phyloP scores from a whole-genome alignment of 2,113 vertebrate genomes.

The Grus americana region DNA sequence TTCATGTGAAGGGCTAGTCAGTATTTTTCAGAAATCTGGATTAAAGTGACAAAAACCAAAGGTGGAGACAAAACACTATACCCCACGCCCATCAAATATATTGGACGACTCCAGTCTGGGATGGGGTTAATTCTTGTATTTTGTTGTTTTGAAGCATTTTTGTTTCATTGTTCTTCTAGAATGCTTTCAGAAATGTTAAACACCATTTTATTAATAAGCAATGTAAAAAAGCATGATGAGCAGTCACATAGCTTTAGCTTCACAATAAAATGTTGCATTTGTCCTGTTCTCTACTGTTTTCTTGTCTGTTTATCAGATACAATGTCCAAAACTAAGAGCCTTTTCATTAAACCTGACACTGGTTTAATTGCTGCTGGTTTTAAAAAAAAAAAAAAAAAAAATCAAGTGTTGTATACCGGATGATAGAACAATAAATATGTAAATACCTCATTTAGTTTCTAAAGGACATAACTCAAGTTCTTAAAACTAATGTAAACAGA shows the following conservation, averaged over 20 bases:
- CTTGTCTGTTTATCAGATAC: slow-evolving; percentile 21
- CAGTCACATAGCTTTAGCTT: slow-evolving; percentile 52
- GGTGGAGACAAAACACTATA: neutral
- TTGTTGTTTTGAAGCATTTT: slow-evolving; percentile 21
- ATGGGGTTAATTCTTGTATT: neutral
- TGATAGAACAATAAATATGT: neutral
- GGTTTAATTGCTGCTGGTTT: neutral
- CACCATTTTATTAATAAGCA: slow-evolving; percentile 14
- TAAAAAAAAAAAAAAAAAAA: neutral
- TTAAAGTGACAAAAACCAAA: slow-evolving; percentile 31
- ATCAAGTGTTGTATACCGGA: neutral
- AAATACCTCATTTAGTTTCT: slow-evolving; percentile 19
- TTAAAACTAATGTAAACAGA: slow-evolving; percentile 26
- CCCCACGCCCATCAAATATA: neutral
- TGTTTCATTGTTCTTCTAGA: slow-evolving; percentile 18
- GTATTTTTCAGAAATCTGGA: neutral
- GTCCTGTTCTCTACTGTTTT: slow-evolving; percentile 22
- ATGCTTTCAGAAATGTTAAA: slow-evolving; percentile 41
- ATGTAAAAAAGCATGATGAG: slow-evolving; percentile 58
- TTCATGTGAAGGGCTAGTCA: neutral
- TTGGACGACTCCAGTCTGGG: neutral
- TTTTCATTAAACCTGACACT: slow-evolving; percentile 19
- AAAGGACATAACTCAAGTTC: neutral
- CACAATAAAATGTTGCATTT: slow-evolving; percentile 59
- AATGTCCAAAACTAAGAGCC: neutral